Evolutionary conservation across 2,797 vertebrate species (phyloP), one percentile per base, ranked within the genome.

Genomic region (Crypturellus tataupa): DNA sequence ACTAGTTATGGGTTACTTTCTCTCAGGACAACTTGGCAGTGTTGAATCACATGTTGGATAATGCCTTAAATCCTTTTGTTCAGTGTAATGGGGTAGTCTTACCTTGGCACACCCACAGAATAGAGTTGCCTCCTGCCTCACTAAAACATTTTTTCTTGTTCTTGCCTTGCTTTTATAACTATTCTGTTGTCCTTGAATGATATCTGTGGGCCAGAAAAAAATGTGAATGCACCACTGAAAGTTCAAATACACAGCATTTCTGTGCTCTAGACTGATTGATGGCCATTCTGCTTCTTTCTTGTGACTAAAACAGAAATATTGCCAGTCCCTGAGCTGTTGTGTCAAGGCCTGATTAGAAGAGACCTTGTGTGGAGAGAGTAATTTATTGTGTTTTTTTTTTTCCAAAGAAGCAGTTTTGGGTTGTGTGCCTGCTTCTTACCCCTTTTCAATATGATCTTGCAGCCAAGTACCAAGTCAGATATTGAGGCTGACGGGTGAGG

Each of bases 171-270:
- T 80, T 55, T 78, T 72, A 31, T 82, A 89, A 80, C 87, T 89
- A 78, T 64, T 93, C 56, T 87, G 40, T 73, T 89, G 91, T 63
- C 95, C 94, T 95, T 96, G 93, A 76, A 42, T 51, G 42, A 72
- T 83, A 87, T 49, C 73, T 53, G 3, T 25, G 44, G 81, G 44
- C 46, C 75, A 89, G 77, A 46, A 33, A 65, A 62, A 29, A 47
- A 16, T 40, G 67, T 51, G 19, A 27, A 7, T 42, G 39, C 85
- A 70, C 49, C 89, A 79, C 37, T 14, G 44, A 33, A 76, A 76
- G 80, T 69, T 89, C 73, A 94, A 40, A 83, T 65, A 88, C 83
- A 91, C 82, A 18, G 46, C 35, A 62, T 86, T 94, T 91, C 89
- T 92, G 65, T 39, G 93, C 87, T 76, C 73, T 59, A 84, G 67